These are phyloP conservation scores for Drosophila mauritiana DNA, from an alignment of 1,140 invertebrate species.

Conservation along the genomic window DNA sequence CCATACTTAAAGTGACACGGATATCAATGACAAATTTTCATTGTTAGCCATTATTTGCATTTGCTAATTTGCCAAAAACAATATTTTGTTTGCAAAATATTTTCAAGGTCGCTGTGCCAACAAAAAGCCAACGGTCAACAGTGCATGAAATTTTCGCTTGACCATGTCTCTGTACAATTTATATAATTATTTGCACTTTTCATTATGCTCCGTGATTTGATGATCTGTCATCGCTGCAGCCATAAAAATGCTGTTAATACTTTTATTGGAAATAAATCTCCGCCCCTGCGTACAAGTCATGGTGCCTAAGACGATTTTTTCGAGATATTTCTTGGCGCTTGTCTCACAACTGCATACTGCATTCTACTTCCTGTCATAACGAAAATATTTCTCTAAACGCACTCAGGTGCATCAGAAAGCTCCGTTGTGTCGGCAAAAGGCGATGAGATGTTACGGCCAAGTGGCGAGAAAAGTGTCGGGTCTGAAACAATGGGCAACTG, in stretches of 20 bases:
- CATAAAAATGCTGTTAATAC: slow-evolving; percentile 59
- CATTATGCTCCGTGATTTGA: slow-evolving; percentile 37
- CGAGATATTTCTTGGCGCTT: slow-evolving; percentile 46
- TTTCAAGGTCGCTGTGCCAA: slow-evolving; percentile 52
- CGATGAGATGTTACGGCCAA: slow-evolving; percentile 25
- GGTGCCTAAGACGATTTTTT: slow-evolving; percentile 4
- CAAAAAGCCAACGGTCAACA: slow-evolving; percentile 58
- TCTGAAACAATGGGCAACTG: slow-evolving; percentile 50
- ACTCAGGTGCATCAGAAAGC: slow-evolving; percentile 67
- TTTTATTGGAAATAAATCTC: slow-evolving; percentile 69
- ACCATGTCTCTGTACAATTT: slow-evolving; percentile 61
- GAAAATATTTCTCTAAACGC: slow-evolving; percentile 54
- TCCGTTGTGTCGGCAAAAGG: slow-evolving; percentile 39
- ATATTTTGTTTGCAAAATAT: slow-evolving; percentile 54
- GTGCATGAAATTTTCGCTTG: slow-evolving; percentile 70
- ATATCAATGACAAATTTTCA: slow-evolving; percentile 40
- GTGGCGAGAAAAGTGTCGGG: slow-evolving; percentile 42
- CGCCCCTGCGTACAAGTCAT: slow-evolving; percentile 18
- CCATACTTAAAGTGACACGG: slow-evolving; percentile 8
- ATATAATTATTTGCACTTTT: slow-evolving; percentile 51
- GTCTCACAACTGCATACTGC: slow-evolving; percentile 30
- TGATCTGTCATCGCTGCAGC: slow-evolving; percentile 40
- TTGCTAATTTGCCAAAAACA: slow-evolving; percentile 71
- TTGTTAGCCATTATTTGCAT: slow-evolving; percentile 37
- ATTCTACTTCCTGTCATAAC: slow-evolving; percentile 45